Conservation (phyloP, 2,888 invertebrate genomes). For the Linnaemya tessellans region DNA sequence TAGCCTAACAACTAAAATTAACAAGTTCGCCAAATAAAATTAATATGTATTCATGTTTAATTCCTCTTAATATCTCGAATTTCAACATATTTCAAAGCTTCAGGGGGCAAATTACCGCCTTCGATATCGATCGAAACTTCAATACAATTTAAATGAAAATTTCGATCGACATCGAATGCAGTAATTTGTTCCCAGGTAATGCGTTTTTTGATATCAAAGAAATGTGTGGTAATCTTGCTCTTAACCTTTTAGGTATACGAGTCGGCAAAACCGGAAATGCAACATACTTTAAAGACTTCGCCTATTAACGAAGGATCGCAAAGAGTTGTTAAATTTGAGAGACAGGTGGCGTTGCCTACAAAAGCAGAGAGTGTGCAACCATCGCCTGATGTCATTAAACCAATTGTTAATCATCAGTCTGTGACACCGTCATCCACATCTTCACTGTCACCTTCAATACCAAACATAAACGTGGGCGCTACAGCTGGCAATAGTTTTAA, state of each 20-base stretch:
- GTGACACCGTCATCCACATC: conserved; percentile 45
- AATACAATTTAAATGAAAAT: too few relatives aligned
- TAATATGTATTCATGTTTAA: too few relatives aligned
- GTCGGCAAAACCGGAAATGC: conserved; percentile 78
- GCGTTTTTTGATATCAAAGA: not conserved
- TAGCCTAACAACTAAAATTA: too few relatives aligned
- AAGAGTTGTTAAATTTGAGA: conserved; percentile 78
- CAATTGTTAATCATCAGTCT: conserved; percentile 30
- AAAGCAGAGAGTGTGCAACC: conserved; percentile 73
- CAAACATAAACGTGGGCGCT: conserved; percentile 43
- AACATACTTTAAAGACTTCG: conserved; percentile 67
- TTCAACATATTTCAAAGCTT: too few relatives aligned
- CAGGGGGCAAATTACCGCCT: too few relatives aligned
- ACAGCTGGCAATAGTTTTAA: conserved; percentile 47
- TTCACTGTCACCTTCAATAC: conserved; percentile 27
- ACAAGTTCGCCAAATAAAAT: too few relatives aligned
- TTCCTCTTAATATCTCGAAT: too few relatives aligned
- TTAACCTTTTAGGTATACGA: conserved; percentile 78
- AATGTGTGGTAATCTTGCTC: not conserved
- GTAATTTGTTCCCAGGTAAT: too few relatives aligned
- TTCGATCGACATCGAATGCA: too few relatives aligned
- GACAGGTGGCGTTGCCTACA: conserved; percentile 78
- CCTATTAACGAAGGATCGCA: conserved; percentile 67
- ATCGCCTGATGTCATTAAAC: conserved; percentile 73
- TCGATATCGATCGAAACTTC: too few relatives aligned